These are phyloP conservation scores for Brachionus asplanchnoidis DNA, from an alignment of 1,140 invertebrate species.

Conservation along the genomic window DNA sequence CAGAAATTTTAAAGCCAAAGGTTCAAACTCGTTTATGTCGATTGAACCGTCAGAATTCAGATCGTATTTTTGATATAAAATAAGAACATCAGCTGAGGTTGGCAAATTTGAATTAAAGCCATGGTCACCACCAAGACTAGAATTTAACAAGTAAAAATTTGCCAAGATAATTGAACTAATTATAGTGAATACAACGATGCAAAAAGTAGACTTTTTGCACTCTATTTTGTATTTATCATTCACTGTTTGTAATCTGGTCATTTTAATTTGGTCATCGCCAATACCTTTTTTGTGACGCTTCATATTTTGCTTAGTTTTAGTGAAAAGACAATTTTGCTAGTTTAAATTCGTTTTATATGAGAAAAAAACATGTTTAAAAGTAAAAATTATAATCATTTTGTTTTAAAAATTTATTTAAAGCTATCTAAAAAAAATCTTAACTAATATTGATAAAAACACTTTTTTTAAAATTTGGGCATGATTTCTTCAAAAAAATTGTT, in stretches of 20 bases:
- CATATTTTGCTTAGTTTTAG: no score
- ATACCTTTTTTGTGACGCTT: constrained; percentile 14
- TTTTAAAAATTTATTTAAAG: no score
- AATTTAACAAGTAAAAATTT: not conserved
- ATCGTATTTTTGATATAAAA: constrained; percentile 34
- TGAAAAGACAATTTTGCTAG: no score
- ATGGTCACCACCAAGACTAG: no score
- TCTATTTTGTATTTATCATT: not conserved
- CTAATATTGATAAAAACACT: no score
- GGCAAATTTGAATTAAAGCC: not conserved
- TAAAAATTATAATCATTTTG: no score
- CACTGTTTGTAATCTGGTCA: not conserved
- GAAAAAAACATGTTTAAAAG: no score
- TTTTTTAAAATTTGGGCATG: no score
- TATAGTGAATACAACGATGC: not conserved
- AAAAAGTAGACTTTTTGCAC: not conserved
- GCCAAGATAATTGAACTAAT: not conserved
- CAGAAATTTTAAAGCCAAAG: not conserved
- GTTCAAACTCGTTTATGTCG: constrained; percentile 22
- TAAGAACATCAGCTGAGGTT: not conserved
- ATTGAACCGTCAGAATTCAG: constrained; percentile 2
- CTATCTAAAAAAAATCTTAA: no score
- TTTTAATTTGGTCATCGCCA: not conserved
- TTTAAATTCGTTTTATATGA: no score
- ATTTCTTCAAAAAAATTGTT: no score